Conservation (phyloP, 2,797 vertebrate species). For the Pseudochirops cupreus region DNA sequence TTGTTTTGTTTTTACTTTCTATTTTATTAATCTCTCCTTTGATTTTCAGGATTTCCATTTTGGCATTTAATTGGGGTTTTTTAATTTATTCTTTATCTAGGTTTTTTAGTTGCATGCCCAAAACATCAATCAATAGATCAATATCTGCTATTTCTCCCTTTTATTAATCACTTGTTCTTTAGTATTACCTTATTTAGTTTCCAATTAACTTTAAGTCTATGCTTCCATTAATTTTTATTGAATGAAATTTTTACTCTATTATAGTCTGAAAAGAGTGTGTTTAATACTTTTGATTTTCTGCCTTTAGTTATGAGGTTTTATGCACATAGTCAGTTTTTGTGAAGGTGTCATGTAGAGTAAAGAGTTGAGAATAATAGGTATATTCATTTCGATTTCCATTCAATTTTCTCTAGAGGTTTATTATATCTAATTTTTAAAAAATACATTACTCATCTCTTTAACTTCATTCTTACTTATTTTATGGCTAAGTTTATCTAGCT, state of each 20-base stretch:
- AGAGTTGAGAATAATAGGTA: background rate
- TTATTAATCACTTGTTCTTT: background rate
- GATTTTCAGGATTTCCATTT: too few species aligned
- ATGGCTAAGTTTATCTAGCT: background rate
- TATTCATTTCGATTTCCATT: background rate
- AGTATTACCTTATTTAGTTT: background rate
- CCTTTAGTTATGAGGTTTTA: background rate
- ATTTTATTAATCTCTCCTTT: too few species aligned
- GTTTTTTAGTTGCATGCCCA: too few species aligned
- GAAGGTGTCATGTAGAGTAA: too few species aligned
- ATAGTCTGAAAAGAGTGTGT: background rate
- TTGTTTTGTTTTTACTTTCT: too few species aligned
- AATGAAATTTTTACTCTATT: background rate
- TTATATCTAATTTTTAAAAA: background rate
- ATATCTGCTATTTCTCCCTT: too few species aligned
- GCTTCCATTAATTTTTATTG: background rate
- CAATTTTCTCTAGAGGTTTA: background rate
- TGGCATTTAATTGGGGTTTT: too few species aligned
- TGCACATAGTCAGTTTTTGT: background rate
- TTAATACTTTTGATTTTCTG: background rate
- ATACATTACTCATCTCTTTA: background rate
- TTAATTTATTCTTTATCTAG: too few species aligned
- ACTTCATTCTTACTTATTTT: background rate
- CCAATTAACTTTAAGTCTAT: background rate
- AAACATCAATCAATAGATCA: too few species aligned